Base-by-base conservation (phyloP, 1,140 invertebrate genomes). In the Babylonia areolata region DNA sequence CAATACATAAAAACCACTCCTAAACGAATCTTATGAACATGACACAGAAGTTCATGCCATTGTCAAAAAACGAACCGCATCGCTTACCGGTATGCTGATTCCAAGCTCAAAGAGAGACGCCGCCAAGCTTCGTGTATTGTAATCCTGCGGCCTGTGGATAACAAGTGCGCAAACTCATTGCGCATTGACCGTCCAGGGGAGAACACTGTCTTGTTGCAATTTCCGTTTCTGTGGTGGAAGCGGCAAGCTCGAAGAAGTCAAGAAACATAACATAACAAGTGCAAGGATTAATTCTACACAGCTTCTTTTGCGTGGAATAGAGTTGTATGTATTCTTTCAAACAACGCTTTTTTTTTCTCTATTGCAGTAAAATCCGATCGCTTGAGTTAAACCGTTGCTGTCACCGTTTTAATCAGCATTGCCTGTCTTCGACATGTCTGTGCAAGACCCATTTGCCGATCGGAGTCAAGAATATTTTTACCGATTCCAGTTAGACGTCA, bases 91-190 rank as follows among this genome's bases (percentile, higher is more conserved):
- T 23, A 9, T 33, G 5, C 31, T 33, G 31, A 1, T 80, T 33
- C 2, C 3, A 58, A 23, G 9, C 46, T 28, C 42, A 31, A 54
- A 80, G 40, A 12, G 9, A 6, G 42, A 31, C 46, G 46, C 46
- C 42, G 78, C 2, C 37, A 2, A 28, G 78, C 78, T 80, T 80
- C 54, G 75, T 40, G 35, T 1, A 2, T 15, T 0, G 46, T 1
- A 0, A 64, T 23, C 0, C 1, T 64, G 9, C 1, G 0, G 9
- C 17, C 46, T 1, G 46, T 2, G 9, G 46, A 51, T 51, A n/a
- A 42, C 73, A 35, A 35, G 73, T 54, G 78, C 78, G 46, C 78
- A 80, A 2, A 31, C n/a, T 80, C 78, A 80, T 54, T 80, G 42
- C 78, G 78, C 78, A 80, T 33, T 3, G 58, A 64, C 5, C 28